A percentile compares a stretch with the other conserved stretches of the same genome.
phyloP scores from a whole-genome alignment of 2,888 invertebrate genomes.

The Apamea crenata region DNA sequence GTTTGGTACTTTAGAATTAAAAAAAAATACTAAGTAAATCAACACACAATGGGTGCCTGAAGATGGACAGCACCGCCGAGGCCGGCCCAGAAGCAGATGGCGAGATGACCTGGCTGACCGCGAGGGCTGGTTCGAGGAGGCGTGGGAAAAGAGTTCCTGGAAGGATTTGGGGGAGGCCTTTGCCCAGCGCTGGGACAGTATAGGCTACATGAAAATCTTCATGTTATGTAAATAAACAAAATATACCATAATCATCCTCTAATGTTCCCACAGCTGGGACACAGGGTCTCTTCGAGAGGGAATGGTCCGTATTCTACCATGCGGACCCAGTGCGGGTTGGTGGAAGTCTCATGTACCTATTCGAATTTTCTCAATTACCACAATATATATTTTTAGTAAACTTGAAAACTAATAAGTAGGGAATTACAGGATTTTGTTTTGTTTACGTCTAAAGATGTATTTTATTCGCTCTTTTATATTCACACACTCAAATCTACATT shows the following conservation, averaged over 20 bases:
- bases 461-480: constrained; percentile 4
- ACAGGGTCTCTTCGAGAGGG: background rate
- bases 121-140: no score
- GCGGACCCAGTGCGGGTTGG: background rate
- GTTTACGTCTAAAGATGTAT: background rate
- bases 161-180: no score
- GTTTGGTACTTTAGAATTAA: background rate
- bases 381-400: background rate
- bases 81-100: no score
- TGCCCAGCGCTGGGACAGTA: no score
- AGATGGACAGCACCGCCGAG: no score
- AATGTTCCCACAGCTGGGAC: no score
- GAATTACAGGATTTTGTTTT: background rate
- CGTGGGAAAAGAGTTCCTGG: no score
- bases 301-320: background rate
- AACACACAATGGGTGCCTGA: no score
- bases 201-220: background rate
- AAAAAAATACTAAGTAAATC: background rate
- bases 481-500: background rate
- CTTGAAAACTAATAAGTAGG: background rate
- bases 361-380: background rate
- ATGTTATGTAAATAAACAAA: background rate
- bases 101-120: no score
- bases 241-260: background rate
- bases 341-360: no score